Conservation (phyloP, 2,888 invertebrate genomes). For the Lycophotia porphyrea region DNA sequence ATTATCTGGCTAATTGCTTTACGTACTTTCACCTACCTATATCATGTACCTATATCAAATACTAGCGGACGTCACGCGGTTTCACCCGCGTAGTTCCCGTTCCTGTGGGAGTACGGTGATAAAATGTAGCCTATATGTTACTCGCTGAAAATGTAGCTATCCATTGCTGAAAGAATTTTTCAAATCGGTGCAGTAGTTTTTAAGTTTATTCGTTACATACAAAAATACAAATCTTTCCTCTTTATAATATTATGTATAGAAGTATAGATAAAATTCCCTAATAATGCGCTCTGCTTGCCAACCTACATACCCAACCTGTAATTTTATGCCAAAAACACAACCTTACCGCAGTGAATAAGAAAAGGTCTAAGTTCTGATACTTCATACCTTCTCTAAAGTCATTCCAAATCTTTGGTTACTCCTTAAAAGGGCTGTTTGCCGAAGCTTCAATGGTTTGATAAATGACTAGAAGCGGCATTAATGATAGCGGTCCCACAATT, state of each 20-base stretch:
- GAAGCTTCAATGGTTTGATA: conserved; percentile 24
- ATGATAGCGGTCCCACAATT: conserved; percentile 37
- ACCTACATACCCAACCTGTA: not conserved
- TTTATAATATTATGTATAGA: too few species aligned
- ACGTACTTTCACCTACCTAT: too few species aligned
- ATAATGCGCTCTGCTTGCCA: not conserved
- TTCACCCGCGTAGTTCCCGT: too few species aligned
- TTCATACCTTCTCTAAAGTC: not conserved
- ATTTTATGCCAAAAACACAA: not conserved
- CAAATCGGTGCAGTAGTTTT: too few species aligned
- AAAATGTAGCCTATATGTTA: too few species aligned
- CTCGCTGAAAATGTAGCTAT: too few species aligned
- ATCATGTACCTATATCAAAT: not conserved
- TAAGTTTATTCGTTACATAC: too few species aligned
- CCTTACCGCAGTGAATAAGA: not conserved
- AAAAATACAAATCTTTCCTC: too few species aligned
- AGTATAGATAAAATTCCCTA: not conserved
- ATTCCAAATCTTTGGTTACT: not conserved
- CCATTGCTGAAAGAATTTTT: too few species aligned
- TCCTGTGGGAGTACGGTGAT: too few species aligned
- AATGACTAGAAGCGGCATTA: conserved; percentile 18
- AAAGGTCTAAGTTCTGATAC: not conserved
- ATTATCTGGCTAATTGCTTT: not conserved
- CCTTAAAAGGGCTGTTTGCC: conserved; percentile 23
- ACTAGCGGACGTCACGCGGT: too few species aligned